phyloP scores from a whole-genome alignment of 1,140 invertebrate genomes.

The Adelges cooleyi region DNA sequence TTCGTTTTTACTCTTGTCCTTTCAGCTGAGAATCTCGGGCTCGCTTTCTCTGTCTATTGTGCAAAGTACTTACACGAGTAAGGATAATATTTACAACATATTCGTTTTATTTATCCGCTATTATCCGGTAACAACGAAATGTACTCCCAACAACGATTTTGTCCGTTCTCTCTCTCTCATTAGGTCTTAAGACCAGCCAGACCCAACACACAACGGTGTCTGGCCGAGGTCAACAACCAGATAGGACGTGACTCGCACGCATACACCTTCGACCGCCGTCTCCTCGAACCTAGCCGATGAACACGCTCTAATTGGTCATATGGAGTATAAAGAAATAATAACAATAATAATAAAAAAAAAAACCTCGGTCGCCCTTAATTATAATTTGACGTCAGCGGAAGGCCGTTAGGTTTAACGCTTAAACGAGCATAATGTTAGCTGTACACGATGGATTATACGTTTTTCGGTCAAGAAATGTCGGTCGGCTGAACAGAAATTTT shows the following conservation, averaged over 20 bases:
- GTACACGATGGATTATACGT: not conserved
- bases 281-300: not conserved
- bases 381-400: too few species aligned
- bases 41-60: conserved; percentile 24
- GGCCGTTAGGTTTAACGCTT: too few species aligned
- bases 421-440: too few species aligned
- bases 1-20: not conserved
- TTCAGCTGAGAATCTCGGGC: not conserved
- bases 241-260: not conserved
- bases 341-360: too few species aligned
- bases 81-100: not conserved
- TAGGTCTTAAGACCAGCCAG: too few species aligned
- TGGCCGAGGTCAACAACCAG: conserved; percentile 1
- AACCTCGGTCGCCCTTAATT: not conserved
- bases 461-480: conserved; percentile 1
- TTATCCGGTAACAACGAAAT: too few species aligned
- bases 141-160: too few species aligned
- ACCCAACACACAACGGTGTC: too few species aligned
- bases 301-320: conserved; percentile 3
- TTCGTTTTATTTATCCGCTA: not conserved
- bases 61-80: conserved; percentile 21
- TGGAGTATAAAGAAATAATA: too few species aligned
- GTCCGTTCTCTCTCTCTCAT: too few species aligned
- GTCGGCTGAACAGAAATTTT: not conserved
- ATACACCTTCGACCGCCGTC: not conserved